A percentile compares a stretch with the other conserved stretches of the same genome.
Evolutionary conservation across 2,113 vertebrate species (phyloP).

Genomic region (Sturnus vulgaris): DNA sequence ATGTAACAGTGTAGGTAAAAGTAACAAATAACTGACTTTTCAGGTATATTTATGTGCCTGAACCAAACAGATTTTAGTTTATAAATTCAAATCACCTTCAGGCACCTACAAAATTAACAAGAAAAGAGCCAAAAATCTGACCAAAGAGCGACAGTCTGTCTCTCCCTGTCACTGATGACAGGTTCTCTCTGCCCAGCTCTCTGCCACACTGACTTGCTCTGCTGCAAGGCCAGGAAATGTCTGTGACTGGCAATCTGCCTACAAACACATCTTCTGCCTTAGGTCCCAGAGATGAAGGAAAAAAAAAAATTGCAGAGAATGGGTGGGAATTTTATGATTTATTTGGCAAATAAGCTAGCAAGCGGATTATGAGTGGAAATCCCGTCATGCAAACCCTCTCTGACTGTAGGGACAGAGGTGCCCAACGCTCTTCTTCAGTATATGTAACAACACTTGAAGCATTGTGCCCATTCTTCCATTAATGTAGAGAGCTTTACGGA

Average conservation of each 20-base stretch:
- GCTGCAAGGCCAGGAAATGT: neutral
- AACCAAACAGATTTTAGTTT: neutral
- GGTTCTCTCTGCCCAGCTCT: neutral
- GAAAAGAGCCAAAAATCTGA: neutral
- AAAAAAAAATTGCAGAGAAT: neutral
- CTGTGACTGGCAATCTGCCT: neutral
- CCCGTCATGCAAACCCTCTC: neutral
- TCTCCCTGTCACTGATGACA: neutral
- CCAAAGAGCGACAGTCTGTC: neutral
- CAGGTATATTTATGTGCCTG: neutral
- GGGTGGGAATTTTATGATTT: neutral
- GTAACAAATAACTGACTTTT: neutral
- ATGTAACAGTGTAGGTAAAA: neutral
- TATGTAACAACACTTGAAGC: neutral
- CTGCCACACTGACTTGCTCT: neutral
- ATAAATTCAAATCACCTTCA: neutral
- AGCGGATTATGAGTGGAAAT: neutral
- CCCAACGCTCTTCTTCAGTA: neutral
- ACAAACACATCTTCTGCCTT: neutral
- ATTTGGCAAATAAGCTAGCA: neutral
- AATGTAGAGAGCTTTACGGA: neutral
- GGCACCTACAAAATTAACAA: neutral
- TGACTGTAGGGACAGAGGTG: neutral
- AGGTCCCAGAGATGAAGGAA: neutral
- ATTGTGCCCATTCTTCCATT: neutral